phyloP scores from a whole-genome alignment of 2,797 vertebrate genomes.

The Sebastes umbrosus region DNA sequence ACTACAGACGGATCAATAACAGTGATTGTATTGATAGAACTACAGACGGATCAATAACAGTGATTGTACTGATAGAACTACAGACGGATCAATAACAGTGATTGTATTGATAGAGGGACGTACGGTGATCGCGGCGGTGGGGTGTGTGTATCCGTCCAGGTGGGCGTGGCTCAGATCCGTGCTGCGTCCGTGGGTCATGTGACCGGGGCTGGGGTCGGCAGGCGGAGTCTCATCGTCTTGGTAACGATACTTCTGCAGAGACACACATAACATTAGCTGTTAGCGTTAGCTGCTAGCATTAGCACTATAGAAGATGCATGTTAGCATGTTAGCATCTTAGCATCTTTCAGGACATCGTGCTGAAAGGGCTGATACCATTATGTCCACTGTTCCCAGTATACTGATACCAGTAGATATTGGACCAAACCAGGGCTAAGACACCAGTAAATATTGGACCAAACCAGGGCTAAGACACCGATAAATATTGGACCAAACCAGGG shows the following conservation, averaged over 20 bases:
- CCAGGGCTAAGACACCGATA: too few relatives aligned
- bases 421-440: neutral
- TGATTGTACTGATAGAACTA: too few relatives aligned
- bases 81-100: too few relatives aligned
- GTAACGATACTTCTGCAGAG: conserved; percentile 89
- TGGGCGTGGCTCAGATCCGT: conserved; percentile 84
- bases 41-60: too few relatives aligned
- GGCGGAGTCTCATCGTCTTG: conserved; percentile 93
- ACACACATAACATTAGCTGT: conserved; percentile 5
- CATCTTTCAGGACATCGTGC: neutral
- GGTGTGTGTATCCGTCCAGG: conserved; percentile 79
- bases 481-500: too few relatives aligned
- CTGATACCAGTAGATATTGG: neutral
- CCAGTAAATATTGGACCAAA: too few relatives aligned
- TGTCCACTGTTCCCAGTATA: neutral
- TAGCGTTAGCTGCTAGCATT: neutral
- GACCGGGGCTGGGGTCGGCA: conserved; percentile 88
- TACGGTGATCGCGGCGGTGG: conserved; percentile 56
- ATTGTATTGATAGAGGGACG: too few relatives aligned
- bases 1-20: too few relatives aligned
- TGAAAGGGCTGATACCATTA: neutral
- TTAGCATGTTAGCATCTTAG: neutral
- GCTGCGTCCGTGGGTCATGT: conserved; percentile 88
- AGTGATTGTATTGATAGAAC: too few relatives aligned
- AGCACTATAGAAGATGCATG: neutral